Evolutionary conservation across 2,888 invertebrate species (phyloP), one percentile per base, ranked within the genome.

Genomic region (Geotrupes spiniger): DNA sequence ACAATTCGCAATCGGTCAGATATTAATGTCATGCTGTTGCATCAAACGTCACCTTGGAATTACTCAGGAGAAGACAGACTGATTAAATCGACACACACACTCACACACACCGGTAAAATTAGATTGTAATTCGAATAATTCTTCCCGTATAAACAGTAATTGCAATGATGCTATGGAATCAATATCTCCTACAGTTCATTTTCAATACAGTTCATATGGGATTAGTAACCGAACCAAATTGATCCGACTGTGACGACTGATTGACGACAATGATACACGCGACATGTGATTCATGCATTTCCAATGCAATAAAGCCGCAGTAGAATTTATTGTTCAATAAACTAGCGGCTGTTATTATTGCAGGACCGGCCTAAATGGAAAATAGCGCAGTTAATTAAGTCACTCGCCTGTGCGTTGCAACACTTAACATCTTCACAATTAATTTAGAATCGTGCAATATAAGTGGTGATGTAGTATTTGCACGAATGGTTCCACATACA

Each of bases 191-290:
- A 21, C 6, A 57, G 61, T 62, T 61, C 63, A 61, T 62, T 66
- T 64, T 66, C 64, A 61, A 63, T 65, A 60, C 57, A 59, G 59
- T 57, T 54, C 56, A 56, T 62, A 56, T 56, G 52, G 60, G 60
- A 59, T 61, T 59, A 58, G 56, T 46, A 52, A 53, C 52, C 53
- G 53, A 46, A 50, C 49, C 55, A 60, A 61, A 63, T 63, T 62
- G 62, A 63, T 61, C 62, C 61, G 49, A 63, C 62, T 65, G 63
- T 65, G 64, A 63, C 65, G 65, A 63, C 62, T 69, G 70, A 70
- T 70, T 68, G 70, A 70, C 70, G 69, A 67, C 64, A 64, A 62
- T 63, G 64, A 64, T 66, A 63, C 68, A 69, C 64, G 69, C 62
- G 56, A 62, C 57, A 59, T 61, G 59, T 60, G 58, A 60, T 57